Evolutionary conservation across 2,797 vertebrate species (phyloP), one percentile per base, ranked within the genome.

Genomic region (Halcyon badia): DNA sequence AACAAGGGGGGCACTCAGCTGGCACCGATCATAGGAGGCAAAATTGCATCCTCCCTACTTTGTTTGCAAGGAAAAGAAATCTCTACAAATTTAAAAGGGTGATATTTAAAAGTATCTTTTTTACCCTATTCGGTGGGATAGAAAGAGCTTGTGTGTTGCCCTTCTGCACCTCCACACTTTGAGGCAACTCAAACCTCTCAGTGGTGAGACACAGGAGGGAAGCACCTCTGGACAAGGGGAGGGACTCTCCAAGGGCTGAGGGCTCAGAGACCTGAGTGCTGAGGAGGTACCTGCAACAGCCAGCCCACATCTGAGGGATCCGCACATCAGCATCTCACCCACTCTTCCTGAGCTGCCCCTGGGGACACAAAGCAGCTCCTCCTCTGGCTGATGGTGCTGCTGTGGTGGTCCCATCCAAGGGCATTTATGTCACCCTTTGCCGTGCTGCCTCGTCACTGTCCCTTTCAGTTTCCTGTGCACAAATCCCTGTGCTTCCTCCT

Each of bases 291-390:
- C 12, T 41, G 57, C 16, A 20, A 30, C 30, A 60, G 31, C 25
- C 69, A 58, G 24, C 33, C 37, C 58, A 31, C 48, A 26, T 24
- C 48, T 49, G 7, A 18, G 33, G 19, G 19, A 24, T 19, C 37
- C 19, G 54, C 3, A 2, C 41, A 68, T 35, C 51, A 73, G 22
- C 0, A 0, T 58, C 68, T 46, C 8, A 6, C 25, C 42, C 0
- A 0, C 33, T 37, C 48, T 46, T 64, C 31, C 39, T 19, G 39
- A 22, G 44, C 54, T 76, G 37, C 69, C 1, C 2, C 54, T 7
- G 3, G 39, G 72, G 62, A 31, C 42, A 42, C 5, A 42, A 66
- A 61, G 49, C 52, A 58, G 33, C 31, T 72, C 7, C 48, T 87
- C 30, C 48, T 87, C n/a, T 71, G 42, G 42, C 56, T 56, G 19